Conservation (phyloP, 1,140 invertebrate species). For the Drosophila pallidifrons region DNA sequence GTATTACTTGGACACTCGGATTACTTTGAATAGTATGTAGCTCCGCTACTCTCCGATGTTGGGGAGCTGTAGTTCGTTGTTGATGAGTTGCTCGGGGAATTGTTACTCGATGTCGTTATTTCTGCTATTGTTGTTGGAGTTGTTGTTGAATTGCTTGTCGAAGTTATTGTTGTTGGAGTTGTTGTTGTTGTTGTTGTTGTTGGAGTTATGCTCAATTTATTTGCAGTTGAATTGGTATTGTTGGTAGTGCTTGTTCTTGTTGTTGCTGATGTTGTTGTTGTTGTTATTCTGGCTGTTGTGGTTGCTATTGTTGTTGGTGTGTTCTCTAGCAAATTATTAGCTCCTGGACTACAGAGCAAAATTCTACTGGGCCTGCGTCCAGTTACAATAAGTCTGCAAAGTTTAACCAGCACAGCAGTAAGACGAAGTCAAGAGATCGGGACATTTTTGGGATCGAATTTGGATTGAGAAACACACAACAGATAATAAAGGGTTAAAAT, state of each 20-base stretch:
- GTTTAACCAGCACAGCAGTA: conserved; percentile 52
- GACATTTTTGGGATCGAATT: conserved; percentile 29
- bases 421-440: conserved; percentile 26
- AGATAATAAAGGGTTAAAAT: conserved; percentile 29
- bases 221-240: conserved; percentile 28
- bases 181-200: conserved; percentile 38
- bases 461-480: conserved; percentile 22
- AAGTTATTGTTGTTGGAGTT: conserved; percentile 19
- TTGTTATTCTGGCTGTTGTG: conserved; percentile 34
- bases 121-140: conserved; percentile 54
- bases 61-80: conserved; percentile 60
- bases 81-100: conserved; percentile 43
- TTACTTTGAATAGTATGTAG: conserved; percentile 71
- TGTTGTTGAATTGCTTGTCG: conserved; percentile 47
- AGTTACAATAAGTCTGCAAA: conserved; percentile 81
- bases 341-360: conserved; percentile 78
- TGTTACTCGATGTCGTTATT: conserved; percentile 47
- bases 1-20: conserved; percentile 48
- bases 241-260: conserved; percentile 33
- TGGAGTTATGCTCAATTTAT: conserved; percentile 15
- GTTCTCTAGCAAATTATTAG: conserved; percentile 69
- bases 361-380: conserved; percentile 84
- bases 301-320: conserved; percentile 49
- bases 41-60: conserved; percentile 67
- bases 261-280: conserved; percentile 42